These are phyloP conservation scores for Chauna torquata DNA, from an alignment of 2,113 vertebrate genomes.

Conservation along the genomic window DNA sequence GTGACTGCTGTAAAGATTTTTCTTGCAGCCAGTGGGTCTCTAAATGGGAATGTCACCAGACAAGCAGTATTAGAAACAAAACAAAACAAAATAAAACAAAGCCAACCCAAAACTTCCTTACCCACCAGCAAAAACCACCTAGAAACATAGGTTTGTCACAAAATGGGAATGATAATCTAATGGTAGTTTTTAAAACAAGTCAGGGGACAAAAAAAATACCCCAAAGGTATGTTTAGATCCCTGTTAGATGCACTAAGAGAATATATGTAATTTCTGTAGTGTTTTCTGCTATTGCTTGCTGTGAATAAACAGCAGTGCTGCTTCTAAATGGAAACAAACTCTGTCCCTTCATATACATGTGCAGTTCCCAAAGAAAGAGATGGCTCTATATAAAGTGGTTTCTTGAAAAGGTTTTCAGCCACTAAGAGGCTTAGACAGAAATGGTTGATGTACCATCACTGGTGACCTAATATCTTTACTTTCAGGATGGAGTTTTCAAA, in stretches of 20 bases:
- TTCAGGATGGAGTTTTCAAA: not conserved
- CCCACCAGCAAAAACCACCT: not conserved
- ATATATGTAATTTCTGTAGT: not conserved
- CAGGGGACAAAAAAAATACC: not conserved
- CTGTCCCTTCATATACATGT: not conserved
- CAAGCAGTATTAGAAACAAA: not conserved
- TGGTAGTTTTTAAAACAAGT: not conserved
- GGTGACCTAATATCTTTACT: not conserved
- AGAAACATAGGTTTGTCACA: not conserved
- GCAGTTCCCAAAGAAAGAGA: not conserved
- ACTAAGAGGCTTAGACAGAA: not conserved
- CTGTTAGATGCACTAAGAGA: not conserved
- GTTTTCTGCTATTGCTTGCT: not conserved
- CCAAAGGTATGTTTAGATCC: not conserved
- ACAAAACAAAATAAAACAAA: not conserved
- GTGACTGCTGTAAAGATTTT: not conserved
- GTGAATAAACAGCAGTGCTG: not conserved
- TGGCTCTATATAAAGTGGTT: not conserved
- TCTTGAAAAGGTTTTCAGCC: slow-evolving; percentile 2
- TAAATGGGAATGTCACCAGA: not conserved
- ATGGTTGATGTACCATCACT: not conserved
- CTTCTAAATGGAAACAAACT: slow-evolving; percentile 19
- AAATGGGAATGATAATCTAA: not conserved
- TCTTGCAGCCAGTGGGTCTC: not conserved
- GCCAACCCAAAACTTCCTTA: not conserved